phyloP scores from a whole-genome alignment of 2,888 invertebrate genomes.

The Drosophila mettleri region DNA sequence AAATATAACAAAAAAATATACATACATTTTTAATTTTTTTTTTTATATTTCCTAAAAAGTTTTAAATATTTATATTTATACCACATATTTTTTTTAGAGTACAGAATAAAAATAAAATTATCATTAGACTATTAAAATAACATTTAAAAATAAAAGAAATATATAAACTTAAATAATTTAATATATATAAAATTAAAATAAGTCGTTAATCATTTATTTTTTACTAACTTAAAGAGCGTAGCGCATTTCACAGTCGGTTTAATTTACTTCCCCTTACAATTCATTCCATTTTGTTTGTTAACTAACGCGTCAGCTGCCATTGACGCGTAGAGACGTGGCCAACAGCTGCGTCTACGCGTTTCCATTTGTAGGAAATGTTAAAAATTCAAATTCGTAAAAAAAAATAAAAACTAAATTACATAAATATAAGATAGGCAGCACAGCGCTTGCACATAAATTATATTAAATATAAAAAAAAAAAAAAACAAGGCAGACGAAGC shows the following conservation, averaged over 20 bases:
- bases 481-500: not conserved
- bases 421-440: slow-evolving; percentile 51
- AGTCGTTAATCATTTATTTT: too few species aligned
- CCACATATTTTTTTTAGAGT: too few species aligned
- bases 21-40: too few species aligned
- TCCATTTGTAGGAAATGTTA: slow-evolving; percentile 21
- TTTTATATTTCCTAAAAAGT: too few species aligned
- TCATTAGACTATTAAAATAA: too few species aligned
- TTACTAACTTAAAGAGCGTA: too few species aligned
- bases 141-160: too few species aligned
- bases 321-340: slow-evolving; percentile 45
- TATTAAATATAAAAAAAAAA: slow-evolving; percentile 4
- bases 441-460: slow-evolving; percentile 62
- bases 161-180: too few species aligned
- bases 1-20: too few species aligned
- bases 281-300: slow-evolving; percentile 30
- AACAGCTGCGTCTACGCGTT: slow-evolving; percentile 44
- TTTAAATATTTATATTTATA: too few species aligned
- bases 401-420: slow-evolving; percentile 69
- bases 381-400: slow-evolving; percentile 62
- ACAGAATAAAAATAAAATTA: too few species aligned
- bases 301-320: slow-evolving; percentile 55
- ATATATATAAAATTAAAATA: too few species aligned
- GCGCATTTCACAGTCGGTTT: slow-evolving; percentile 20
- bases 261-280: not conserved